Evolutionary conservation across 2,888 invertebrate species (phyloP).

Genomic region (Amphimallon solstitiale): DNA sequence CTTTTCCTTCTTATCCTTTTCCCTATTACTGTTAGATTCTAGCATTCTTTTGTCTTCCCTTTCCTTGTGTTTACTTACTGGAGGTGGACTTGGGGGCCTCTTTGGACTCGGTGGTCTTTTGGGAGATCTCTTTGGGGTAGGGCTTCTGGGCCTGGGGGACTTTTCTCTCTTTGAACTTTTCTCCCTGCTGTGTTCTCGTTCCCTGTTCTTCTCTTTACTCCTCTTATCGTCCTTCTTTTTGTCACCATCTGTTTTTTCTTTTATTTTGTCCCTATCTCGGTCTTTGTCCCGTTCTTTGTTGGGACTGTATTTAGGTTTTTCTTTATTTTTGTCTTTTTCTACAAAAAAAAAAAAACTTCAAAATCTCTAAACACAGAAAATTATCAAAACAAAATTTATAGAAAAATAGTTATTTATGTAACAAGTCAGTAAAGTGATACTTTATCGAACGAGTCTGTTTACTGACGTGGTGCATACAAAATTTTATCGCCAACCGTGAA

Average conservation of each 20-base stretch:
- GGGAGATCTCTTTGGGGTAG: constrained; percentile 55
- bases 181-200: constrained; percentile 67
- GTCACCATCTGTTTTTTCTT: constrained; percentile 62
- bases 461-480: no score
- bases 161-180: constrained; percentile 64
- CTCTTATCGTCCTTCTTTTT: constrained; percentile 65
- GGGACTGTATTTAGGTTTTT: constrained; percentile 67
- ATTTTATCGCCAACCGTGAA: no score
- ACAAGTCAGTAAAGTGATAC: no score
- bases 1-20: constrained; percentile 51
- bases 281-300: constrained; percentile 65
- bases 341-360: constrained; percentile 20
- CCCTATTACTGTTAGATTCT: constrained; percentile 52
- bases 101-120: constrained; percentile 47
- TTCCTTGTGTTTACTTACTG: constrained; percentile 49
- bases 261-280: constrained; percentile 62
- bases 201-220: constrained; percentile 62
- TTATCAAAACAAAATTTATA: no score
- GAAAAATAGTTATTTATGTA: no score
- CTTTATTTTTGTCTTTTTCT: constrained; percentile 55
- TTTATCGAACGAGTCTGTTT: no score
- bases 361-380: no score
- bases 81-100: constrained; percentile 33
- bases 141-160: constrained; percentile 59
- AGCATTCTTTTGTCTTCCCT: constrained; percentile 53